These are phyloP conservation scores for Eupithecia centaureata DNA, from an alignment of 2,888 invertebrate genomes.

Conservation along the genomic window DNA sequence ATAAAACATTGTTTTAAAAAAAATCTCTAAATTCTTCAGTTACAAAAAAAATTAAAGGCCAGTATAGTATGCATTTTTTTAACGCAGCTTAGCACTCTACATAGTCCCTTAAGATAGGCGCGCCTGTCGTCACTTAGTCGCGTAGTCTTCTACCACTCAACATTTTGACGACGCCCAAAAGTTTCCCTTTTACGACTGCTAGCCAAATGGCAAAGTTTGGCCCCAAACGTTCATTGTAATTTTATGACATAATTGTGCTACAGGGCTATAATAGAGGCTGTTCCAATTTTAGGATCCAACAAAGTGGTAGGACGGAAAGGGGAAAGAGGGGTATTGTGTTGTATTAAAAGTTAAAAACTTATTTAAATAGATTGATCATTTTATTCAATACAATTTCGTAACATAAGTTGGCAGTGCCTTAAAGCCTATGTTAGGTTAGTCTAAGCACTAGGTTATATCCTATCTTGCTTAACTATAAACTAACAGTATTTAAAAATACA, in stretches of 20 bases:
- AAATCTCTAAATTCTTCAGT: too few species aligned
- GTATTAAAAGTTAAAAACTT: background rate
- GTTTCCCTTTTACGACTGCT: conserved; percentile 53
- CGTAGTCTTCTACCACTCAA: conserved; percentile 37
- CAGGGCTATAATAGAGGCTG: background rate
- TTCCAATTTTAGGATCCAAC: background rate
- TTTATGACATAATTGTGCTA: conserved; percentile 44
- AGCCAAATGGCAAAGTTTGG: conserved; percentile 56
- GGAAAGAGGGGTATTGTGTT: background rate
- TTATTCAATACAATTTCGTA: too few species aligned
- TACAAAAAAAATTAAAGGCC: too few species aligned
- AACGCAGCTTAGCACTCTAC: background rate
- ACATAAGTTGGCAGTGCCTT: too few species aligned
- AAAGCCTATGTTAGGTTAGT: too few species aligned
- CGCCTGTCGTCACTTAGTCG: conserved; percentile 17
- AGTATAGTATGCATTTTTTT: too few species aligned
- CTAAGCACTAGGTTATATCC: too few species aligned
- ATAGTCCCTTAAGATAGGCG: conserved; percentile 8
- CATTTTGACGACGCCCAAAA: conserved; percentile 43
- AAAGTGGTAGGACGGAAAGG: background rate
- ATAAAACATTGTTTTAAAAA: too few species aligned
- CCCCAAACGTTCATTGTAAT: conserved; percentile 52
- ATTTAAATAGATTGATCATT: too few species aligned
- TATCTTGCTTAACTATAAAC: too few species aligned
- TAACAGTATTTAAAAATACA: too few species aligned